A percentile compares a stretch with the other conserved stretches of the same genome.
These are phyloP conservation scores for Ceratitis capitata DNA, from an alignment of 1,140 invertebrate genomes.

Conservation along the genomic window DNA sequence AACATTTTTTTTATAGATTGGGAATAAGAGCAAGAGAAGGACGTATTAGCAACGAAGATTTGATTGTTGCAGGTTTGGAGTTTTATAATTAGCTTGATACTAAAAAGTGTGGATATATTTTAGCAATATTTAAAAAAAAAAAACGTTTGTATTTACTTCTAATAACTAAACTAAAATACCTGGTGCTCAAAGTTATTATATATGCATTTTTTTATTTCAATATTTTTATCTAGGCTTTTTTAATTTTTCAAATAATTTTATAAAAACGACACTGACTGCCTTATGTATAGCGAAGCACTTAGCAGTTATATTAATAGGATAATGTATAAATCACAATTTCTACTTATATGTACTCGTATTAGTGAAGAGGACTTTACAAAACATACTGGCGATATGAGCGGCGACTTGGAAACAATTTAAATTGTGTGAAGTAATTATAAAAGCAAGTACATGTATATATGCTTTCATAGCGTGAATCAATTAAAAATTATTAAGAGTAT, in stretches of 20 bases:
- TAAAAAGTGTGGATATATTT: no score
- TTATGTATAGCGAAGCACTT: background rate
- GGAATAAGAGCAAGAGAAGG: constrained; percentile 67
- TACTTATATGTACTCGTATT: background rate
- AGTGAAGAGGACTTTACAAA: background rate
- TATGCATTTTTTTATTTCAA: background rate
- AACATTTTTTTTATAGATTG: constrained; percentile 59
- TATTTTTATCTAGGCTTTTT: background rate
- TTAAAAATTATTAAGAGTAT: background rate
- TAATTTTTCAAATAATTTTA: background rate
- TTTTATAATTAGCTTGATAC: no score
- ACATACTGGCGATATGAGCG: background rate
- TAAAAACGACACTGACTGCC: background rate
- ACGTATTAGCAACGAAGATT: constrained; percentile 65
- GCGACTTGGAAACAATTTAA: background rate
- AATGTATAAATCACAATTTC: constrained; percentile 9
- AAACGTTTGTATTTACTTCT: no score
- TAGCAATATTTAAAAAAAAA: no score
- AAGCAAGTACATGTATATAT: background rate
- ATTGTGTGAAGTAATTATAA: background rate
- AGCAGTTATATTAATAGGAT: background rate
- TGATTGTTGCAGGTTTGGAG: constrained; percentile 62
- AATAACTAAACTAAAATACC: background rate
- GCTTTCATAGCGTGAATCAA: background rate
- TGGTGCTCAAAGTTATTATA: background rate